Evolutionary conservation across 1,140 invertebrate species (phyloP).

Genomic region (Zaprionus ornatus): DNA sequence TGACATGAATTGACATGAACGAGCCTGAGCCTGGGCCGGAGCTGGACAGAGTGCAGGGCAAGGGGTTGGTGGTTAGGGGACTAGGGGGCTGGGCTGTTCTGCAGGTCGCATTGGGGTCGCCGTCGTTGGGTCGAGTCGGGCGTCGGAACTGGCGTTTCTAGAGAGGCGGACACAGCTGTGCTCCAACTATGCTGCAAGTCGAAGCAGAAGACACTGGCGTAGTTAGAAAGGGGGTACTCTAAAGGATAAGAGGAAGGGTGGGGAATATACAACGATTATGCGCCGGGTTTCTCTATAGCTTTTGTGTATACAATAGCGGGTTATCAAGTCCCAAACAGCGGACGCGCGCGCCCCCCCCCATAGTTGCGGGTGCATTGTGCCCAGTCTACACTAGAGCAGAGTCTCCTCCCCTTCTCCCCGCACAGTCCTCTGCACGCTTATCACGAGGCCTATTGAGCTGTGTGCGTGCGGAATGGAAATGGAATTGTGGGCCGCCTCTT

Average conservation of each 20-base stretch:
- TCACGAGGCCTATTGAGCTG: slow-evolving; percentile 53
- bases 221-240: neutral
- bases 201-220: slow-evolving; percentile 1
- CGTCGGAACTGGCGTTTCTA: slow-evolving; percentile 17
- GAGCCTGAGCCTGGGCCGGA: slow-evolving; percentile 5
- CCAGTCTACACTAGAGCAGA: neutral
- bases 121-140: slow-evolving; percentile 2
- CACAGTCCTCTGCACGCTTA: slow-evolving; percentile 6
- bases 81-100: neutral
- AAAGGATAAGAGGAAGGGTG: neutral
- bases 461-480: slow-evolving; percentile 40
- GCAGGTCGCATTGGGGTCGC: slow-evolving; percentile 12
- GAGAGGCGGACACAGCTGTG: slow-evolving; percentile 30
- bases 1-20: slow-evolving; percentile 53
- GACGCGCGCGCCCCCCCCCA: neutral
- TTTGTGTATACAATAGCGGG: slow-evolving; percentile 78
- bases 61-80: neutral
- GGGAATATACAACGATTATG: slow-evolving; percentile 60
- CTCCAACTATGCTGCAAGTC: slow-evolving; percentile 23
- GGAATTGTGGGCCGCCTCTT: slow-evolving; percentile 23
- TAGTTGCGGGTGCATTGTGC: slow-evolving; percentile 48
- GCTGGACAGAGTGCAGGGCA: neutral
- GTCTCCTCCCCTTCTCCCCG: slow-evolving; percentile 1
- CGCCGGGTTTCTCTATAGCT: slow-evolving; percentile 60
- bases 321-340: slow-evolving; percentile 76